These are phyloP conservation scores for Semaprochilodus insignis DNA, from an alignment of 2,797 vertebrate genomes.

Conservation along the genomic window DNA sequence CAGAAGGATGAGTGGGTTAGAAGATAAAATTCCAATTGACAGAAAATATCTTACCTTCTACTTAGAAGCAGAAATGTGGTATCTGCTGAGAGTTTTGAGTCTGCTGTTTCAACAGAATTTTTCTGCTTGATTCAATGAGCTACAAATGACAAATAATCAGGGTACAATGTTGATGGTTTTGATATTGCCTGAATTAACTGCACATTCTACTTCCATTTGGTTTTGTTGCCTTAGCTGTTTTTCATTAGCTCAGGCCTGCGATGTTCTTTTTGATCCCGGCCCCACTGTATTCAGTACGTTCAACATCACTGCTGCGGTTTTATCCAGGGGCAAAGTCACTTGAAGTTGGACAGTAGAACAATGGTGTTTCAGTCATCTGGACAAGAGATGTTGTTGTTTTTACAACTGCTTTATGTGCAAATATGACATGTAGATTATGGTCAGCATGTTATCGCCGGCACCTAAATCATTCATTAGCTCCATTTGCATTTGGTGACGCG, in stretches of 20 bases:
- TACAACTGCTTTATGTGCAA: background rate
- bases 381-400: background rate
- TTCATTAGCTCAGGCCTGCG: background rate
- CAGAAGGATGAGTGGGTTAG: too few relatives aligned
- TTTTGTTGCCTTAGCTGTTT: background rate
- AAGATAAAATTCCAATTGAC: too few relatives aligned
- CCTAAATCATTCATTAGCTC: constrained; percentile 22
- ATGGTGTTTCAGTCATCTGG: background rate
- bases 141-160: background rate
- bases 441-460: background rate
- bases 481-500: constrained; percentile 3
- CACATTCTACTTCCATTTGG: background rate
- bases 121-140: background rate
- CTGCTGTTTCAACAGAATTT: background rate
- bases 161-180: background rate
- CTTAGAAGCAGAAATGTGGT: too few relatives aligned
- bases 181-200: background rate
- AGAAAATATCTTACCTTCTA: too few relatives aligned
- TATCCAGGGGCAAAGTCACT: background rate
- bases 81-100: too few relatives aligned
- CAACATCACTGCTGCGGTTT: background rate
- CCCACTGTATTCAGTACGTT: background rate
- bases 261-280: background rate
- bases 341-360: background rate
- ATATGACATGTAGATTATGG: background rate